A percentile compares a stretch with the other conserved stretches of the same genome.
Evolutionary conservation across 1,140 invertebrate species (phyloP).

Genomic region (Diabrotica virgifera): DNA sequence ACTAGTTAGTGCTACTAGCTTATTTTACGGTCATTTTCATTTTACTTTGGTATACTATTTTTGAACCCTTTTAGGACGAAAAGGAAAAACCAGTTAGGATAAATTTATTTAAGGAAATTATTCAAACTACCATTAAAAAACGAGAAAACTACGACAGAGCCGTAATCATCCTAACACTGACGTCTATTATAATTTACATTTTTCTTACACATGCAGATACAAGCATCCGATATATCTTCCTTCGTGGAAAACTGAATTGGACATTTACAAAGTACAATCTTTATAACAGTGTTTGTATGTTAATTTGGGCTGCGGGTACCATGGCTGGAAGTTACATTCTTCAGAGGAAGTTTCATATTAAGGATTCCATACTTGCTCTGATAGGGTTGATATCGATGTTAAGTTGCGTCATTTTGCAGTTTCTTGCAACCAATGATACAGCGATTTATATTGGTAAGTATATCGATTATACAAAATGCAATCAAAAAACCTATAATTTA

Average conservation of each 20-base stretch:
- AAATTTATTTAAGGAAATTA: neutral
- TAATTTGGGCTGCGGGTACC: slow-evolving; percentile 49
- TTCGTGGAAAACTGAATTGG: slow-evolving; percentile 64
- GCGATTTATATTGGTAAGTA: slow-evolving; percentile 61
- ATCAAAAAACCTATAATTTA: too few species aligned
- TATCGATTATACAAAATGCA: too few species aligned
- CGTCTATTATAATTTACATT: slow-evolving; percentile 41
- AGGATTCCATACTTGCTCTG: slow-evolving; percentile 48
- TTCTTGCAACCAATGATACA: slow-evolving; percentile 56
- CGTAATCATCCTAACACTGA: slow-evolving; percentile 58
- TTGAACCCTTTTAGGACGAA: too few species aligned
- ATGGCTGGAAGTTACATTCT: slow-evolving; percentile 42
- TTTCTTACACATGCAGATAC: slow-evolving; percentile 33
- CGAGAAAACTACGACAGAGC: slow-evolving; percentile 59
- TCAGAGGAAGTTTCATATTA: slow-evolving; percentile 48
- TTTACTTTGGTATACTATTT: too few species aligned
- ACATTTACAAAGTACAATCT: slow-evolving; percentile 57
- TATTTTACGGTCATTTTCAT: too few species aligned
- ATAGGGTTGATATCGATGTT: slow-evolving; percentile 42
- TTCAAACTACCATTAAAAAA: slow-evolving; percentile 54
- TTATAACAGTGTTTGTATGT: slow-evolving; percentile 50
- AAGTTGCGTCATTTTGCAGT: slow-evolving; percentile 50
- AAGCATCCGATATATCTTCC: slow-evolving; percentile 60
- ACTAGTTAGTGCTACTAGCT: too few species aligned
- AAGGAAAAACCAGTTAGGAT: too few species aligned